These are phyloP conservation scores for Allobates femoralis DNA, from an alignment of 2,797 vertebrate species.

Conservation along the genomic window DNA sequence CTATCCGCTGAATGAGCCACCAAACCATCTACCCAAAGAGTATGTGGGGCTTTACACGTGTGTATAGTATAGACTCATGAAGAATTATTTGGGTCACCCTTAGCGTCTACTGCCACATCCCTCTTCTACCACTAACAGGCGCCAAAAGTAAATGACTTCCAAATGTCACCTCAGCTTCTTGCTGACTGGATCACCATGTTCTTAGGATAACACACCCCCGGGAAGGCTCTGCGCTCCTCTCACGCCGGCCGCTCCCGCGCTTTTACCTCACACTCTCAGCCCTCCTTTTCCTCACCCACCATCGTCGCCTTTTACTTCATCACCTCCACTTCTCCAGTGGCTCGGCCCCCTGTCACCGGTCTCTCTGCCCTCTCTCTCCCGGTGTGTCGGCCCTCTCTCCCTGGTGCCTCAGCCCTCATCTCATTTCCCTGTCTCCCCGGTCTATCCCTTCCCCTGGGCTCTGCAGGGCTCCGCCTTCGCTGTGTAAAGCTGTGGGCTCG, in stretches of 20 bases:
- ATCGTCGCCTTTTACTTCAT: background rate
- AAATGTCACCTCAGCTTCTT: background rate
- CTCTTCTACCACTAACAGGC: constrained; percentile 9
- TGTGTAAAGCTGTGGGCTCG: constrained; percentile 25
- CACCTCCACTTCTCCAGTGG: background rate
- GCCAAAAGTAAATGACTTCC: background rate
- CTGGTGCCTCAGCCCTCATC: constrained; percentile 1
- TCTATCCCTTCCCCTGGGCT: constrained; percentile 47
- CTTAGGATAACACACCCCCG: background rate
- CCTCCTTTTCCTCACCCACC: background rate
- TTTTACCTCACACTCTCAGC: background rate
- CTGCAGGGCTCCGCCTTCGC: constrained; percentile 37
- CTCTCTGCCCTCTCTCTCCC: background rate
- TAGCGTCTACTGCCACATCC: background rate
- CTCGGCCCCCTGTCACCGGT: background rate
- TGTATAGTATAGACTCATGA: no score
- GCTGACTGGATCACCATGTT: background rate
- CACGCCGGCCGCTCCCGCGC: background rate
- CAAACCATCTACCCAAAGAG: no score
- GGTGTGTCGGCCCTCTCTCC: background rate
- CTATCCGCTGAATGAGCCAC: no score
- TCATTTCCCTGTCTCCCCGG: constrained; percentile 44
- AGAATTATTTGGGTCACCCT: background rate
- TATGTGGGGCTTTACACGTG: no score
- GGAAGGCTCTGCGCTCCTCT: background rate